Base-by-base conservation (phyloP, 2,888 invertebrate genomes). In the Eremobia ochroleuca region DNA sequence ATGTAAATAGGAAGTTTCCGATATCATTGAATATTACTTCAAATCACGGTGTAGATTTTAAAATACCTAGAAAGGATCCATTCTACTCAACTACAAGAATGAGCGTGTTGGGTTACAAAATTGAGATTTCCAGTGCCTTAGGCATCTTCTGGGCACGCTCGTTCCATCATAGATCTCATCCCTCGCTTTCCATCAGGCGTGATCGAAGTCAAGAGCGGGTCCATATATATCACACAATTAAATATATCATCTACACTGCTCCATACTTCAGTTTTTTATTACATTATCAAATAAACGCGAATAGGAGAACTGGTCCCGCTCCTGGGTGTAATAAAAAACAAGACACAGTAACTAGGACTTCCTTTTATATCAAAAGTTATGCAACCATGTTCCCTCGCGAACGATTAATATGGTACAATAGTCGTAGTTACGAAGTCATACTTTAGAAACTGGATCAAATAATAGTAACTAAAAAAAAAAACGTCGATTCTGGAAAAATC, bases 301-400 rank as follows among this genome's bases (percentile, higher is more conserved):
- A 79, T 55, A 79, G 37, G 43, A 76, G 40, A 82, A 66, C 59
- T 75, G 75, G 34, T 52, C 11, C 34, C 13, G 37, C 80, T 81
- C 83, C 4, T 58, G 78, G 69, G 80, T 49, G 37, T 66, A 70
- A 67, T 81, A 67, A 66, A 80, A 77, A 55, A 65, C 34, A 70
- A 77, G 40, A 46, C 21, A 70, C 40, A 83, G 40, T 61, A 62
- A 76, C 79, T 76, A 76, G 66, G 82, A 76, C 61, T 79, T 82
- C 65, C 55, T 82, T 72, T 70, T 83, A 83, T 70, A 83, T 67
- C 25, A 70, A 18, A 78, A 83, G 70, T 83, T 83, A 81, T 78
- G 70, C 40, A 67, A 49, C 49, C 49, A 40, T 9, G 40, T 43
- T 83, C 79, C 83, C 83, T 67, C 0, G 81, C 6, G 78, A 83